Evolutionary conservation across 2,113 vertebrate genomes (phyloP), one percentile per base, ranked within the genome.

Genomic region (Glaucidium brasilianum): DNA sequence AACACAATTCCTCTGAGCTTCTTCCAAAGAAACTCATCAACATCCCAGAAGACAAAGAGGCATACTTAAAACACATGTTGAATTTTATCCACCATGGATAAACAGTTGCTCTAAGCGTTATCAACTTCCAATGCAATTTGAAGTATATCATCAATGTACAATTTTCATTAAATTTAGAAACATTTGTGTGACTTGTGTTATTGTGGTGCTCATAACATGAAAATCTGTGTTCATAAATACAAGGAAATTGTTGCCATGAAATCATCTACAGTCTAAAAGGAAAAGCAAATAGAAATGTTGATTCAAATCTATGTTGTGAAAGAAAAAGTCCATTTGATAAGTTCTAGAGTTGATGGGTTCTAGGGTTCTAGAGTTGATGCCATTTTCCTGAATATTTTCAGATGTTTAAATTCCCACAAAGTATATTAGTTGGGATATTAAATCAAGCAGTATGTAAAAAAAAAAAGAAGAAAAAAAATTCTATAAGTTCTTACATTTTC

Each of bases 1-100:
- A 96, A 53, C 37, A 91, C 18, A 66, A 71, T 92, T 97, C 73
- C 58, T 97, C 88, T 62, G 60, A 89, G 55, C 43, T 94, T 94
- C 62, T 95, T 90, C 55, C 64, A 66, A 76, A 92, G 47, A 96
- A 78, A 68, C 34, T 96, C 76, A 93, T 83, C 74, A 86, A 69
- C 34, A 90, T 37, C 39, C 37, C 79, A 79, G 62, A 89, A 96
- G 30, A 92, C 30, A 82, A 55, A 92, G 27, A 39, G 26, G 4
- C 55, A 69, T 49, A 89, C 34, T 1, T 74, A 74, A 95, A 77
- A 92, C 23, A 72, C 22, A 4, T 83, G 26, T 68, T 91, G 76
- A 92, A n/a, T 97, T 91, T 92, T 75, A 60, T 82, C 16, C 15
- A 86, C 8, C 30, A 35, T 90, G 60, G 16, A 90, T 93, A 81